Evolutionary conservation across 2,113 vertebrate genomes (phyloP), one percentile per base, ranked within the genome.

Genomic region (Ameiurus melas): DNA sequence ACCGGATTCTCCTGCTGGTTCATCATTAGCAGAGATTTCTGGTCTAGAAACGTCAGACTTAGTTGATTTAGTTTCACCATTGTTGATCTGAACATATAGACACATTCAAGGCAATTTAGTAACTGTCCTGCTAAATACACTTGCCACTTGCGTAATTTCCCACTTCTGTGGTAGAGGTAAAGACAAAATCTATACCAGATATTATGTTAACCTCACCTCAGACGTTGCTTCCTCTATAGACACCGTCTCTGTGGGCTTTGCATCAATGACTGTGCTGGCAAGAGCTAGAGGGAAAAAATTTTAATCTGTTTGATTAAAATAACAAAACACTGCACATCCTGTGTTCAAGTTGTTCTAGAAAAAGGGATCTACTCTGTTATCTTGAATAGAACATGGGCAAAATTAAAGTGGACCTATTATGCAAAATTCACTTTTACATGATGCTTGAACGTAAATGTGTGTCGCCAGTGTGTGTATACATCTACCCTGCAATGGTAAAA

Each of bases 191-290:
- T 60, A 78, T 6, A 51, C 19, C 27, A 51, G 36, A 78, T 66
- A 64, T 19, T 20, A 62, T 79, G 5, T n/a, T 43, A 14, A n/a
- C 5, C 79, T 89, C 87, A 96, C 95, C 94, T 92, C 84, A 68
- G 85, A 86, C 85, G 81, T 33, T 10, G 30, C 12, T 10, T 27
- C 85, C 58, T 87, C 83, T 36, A 87, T 27, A 89, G 80, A 17
- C 27, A 75, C 43, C 20, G 30, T 25, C 36, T 89, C 90, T 78
- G 36, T 66, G 79, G 88, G 83, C n/a, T 43, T 79, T 30, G 86
- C 86, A 9, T 27, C 68, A n/a, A 75, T 16, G 30, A 20, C 33
- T 62, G 39, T 60, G 22, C 9, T 55, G 13, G 25, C 22, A 43
- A 43, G 33, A 62, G 33, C 22, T 58, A 13, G 27, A 87, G 57